phyloP scores from a whole-genome alignment of 2,888 invertebrate species.

The Sceliomorpha sp. region DNA sequence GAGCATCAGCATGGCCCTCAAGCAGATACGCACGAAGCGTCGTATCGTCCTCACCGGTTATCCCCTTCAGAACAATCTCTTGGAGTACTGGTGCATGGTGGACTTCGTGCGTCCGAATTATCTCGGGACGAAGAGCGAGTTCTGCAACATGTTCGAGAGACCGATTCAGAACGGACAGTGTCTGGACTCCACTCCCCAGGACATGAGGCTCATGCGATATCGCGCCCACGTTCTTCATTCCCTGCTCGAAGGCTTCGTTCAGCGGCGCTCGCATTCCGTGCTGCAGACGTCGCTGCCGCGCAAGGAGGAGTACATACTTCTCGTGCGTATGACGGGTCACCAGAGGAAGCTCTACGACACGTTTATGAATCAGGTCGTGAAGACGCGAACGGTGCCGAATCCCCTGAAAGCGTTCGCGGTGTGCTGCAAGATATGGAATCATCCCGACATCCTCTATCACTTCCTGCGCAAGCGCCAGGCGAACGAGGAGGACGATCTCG shows the following conservation, averaged over 20 bases:
- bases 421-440: slow-evolving; percentile 99
- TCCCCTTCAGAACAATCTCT: slow-evolving; percentile 97
- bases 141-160: slow-evolving; percentile 98
- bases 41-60: slow-evolving; percentile 98
- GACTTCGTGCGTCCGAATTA: slow-evolving; percentile 99
- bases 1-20: slow-evolving; percentile 96
- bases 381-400: slow-evolving; percentile 93
- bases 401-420: slow-evolving; percentile 99
- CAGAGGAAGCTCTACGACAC: slow-evolving; percentile 95
- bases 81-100: slow-evolving; percentile 99
- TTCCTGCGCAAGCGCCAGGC: slow-evolving; percentile 91
- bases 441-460: slow-evolving; percentile 94
- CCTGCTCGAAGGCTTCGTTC: slow-evolving; percentile 96
- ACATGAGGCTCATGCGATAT: slow-evolving; percentile 95
- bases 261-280: slow-evolving; percentile 95
- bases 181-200: slow-evolving; percentile 96
- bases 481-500: slow-evolving; percentile 89
- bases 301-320: slow-evolving; percentile 96
- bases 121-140: slow-evolving; percentile 97
- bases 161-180: slow-evolving; percentile 99
- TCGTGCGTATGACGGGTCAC: slow-evolving; percentile 92
- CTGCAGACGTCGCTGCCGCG: slow-evolving; percentile 95
- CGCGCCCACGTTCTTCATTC: slow-evolving; percentile 98
- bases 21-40: slow-evolving; percentile 96
- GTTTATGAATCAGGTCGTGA: slow-evolving; percentile 95